These are phyloP conservation scores for Diplodus sargus DNA, from an alignment of 2,797 vertebrate species.

Conservation along the genomic window DNA sequence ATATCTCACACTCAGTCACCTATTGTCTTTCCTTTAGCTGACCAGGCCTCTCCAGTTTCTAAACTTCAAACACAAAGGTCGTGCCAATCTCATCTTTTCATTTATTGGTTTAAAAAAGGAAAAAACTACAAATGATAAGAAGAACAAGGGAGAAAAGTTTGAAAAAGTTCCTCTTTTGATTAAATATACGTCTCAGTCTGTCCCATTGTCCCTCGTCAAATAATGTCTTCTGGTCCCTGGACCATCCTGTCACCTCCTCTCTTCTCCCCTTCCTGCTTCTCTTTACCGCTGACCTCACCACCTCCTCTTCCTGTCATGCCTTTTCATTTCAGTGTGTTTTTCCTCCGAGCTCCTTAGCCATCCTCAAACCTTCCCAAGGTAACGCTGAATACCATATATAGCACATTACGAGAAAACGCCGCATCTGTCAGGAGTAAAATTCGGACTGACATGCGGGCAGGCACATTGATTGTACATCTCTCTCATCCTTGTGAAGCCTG, in stretches of 20 bases:
- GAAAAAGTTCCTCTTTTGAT: conserved; percentile 13
- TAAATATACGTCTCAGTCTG: conserved; percentile 15
- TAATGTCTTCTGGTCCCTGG: conserved; percentile 10
- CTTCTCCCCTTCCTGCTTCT: conserved; percentile 7
- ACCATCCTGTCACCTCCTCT: conserved; percentile 37
- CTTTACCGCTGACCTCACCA: conserved; percentile 35
- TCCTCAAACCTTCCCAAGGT: conserved; percentile 10
- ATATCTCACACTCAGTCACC: neutral
- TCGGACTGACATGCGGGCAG: conserved; percentile 25
- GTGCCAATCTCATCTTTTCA: neutral
- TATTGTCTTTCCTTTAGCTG: neutral
- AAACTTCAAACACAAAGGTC: no score
- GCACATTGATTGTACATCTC: conserved; percentile 51
- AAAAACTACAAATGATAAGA: conserved; percentile 2
- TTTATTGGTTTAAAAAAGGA: neutral
- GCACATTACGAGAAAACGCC: conserved; percentile 1
- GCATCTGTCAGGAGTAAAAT: conserved; percentile 43
- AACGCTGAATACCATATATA: conserved; percentile 32
- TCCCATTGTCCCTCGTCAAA: conserved; percentile 5
- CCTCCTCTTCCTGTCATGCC: conserved; percentile 7
- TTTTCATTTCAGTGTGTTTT: conserved; percentile 21
- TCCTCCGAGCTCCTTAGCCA: neutral
- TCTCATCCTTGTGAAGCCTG: conserved; percentile 29
- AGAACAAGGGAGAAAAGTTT: neutral
- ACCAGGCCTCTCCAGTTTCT: neutral